Evolutionary conservation across 1,140 invertebrate species (phyloP), one percentile per base, ranked within the genome.

Genomic region (Heliothis subflexa): DNA sequence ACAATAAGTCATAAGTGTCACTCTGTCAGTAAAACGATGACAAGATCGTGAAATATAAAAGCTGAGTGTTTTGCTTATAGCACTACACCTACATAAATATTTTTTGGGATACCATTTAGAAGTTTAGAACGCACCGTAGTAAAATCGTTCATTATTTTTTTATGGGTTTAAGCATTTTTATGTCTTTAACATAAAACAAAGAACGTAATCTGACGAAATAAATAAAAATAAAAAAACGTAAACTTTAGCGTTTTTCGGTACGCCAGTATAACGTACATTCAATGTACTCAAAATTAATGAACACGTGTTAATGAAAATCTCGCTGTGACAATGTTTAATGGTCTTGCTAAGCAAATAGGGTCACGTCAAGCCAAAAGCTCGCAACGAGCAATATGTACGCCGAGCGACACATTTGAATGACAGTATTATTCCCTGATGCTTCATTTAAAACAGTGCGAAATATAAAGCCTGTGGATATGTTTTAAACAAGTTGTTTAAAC

Each of bases 1-100:
- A 83, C 59, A 80, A 82, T 83, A 82, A 80, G 28, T 81, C 75
- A 84, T 73, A 78, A 78, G 80, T 83, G 83, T 85, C 83, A 64
- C 68, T 72, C 78, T 66, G 68, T 78, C 78, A 52, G 77, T 64
- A 77, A 78, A 21, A 45, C 16, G 75, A 81, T 86, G 79, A 80
- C 68, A 72, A 40, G 61, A 73, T 70, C 75, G 71, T 66, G 40
- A 77, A 83, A 74, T 59, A 80, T 68, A 66, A 64, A 40, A 78
- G 52, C 21, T 52, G 21, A 70, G 47, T 70, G 66, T 49, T 70
- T 70, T 68, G 18, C 64, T 68, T 66, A 62, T 33, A 64, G 18
- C 18, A 52, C 47, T n/a, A 52, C 66, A 52, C 66, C 66, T 70
- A 70, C 66, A 70, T 70, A 25, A 25, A 25, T 25, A 70, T 68